These are phyloP conservation scores for Drosophila meridionalis DNA, from an alignment of 2,888 invertebrate genomes.

Conservation along the genomic window DNA sequence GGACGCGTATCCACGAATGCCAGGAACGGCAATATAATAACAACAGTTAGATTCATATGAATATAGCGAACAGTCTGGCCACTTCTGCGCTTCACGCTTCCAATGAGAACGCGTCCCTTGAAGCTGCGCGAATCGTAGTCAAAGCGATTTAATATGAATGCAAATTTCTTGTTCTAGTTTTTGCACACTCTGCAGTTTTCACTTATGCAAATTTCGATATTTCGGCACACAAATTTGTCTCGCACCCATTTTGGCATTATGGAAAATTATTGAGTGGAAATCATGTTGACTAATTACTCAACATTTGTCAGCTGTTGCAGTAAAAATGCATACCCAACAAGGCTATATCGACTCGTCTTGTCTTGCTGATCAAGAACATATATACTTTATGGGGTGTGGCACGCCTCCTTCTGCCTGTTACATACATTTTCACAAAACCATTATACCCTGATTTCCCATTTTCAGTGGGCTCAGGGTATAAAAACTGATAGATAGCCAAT, in stretches of 20 bases:
- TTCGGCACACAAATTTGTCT: slow-evolving; percentile 25
- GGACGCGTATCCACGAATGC: slow-evolving; percentile 46
- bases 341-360: too few species aligned
- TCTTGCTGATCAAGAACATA: too few species aligned
- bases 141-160: slow-evolving; percentile 30
- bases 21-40: slow-evolving; percentile 23
- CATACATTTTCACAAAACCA: too few species aligned
- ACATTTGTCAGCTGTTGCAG: slow-evolving; percentile 56
- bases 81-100: slow-evolving; percentile 7
- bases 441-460: too few species aligned
- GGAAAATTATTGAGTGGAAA: slow-evolving; percentile 72
- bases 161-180: slow-evolving; percentile 35
- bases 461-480: too few species aligned
- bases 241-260: slow-evolving; percentile 44
- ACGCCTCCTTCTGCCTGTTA: too few species aligned
- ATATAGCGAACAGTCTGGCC: slow-evolving; percentile 11
- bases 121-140: slow-evolving; percentile 23
- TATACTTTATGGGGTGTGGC: too few species aligned
- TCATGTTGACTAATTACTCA: slow-evolving; percentile 68
- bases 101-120: slow-evolving; percentile 11
- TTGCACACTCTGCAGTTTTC: slow-evolving; percentile 30
- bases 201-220: slow-evolving; percentile 41
- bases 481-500: slow-evolving; percentile 21
- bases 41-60: slow-evolving; percentile 37
- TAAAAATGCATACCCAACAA: slow-evolving; percentile 20